Base-by-base conservation (phyloP, 1,140 invertebrate species). In the Tetragonula clypearis region DNA sequence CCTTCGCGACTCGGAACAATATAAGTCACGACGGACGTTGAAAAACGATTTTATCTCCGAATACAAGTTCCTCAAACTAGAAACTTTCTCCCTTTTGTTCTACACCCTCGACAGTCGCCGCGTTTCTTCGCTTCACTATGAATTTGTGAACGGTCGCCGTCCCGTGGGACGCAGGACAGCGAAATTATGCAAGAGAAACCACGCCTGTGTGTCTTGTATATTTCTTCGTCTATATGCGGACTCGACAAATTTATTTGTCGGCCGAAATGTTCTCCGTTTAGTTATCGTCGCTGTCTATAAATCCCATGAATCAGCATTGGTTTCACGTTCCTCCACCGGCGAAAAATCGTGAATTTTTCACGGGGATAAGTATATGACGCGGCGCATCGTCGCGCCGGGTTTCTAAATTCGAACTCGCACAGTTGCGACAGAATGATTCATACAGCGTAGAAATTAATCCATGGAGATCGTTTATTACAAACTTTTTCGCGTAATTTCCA, bases 21-120 rank as follows among this genome's bases (percentile, higher is more conserved):
- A 15, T 41, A 62, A 78, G 14, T 26, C 60, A 0, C 21, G 30
- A 17, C 58, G 1, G 9, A 6, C 30, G 23, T 21, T 8, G 23
- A 41, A 78, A 8, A 49, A 35, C 17, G 55, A 81, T 72, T 53
- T 65, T 82, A 65, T 82, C 69, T 73, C 19, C 15, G 49, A 30
- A 68, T 49, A 30, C 53, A 15, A 60, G 53, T 58, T 55, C 26
- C 68, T 60, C 53, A n/a, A 41, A 72, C 30, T 26, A 30, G 71
- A n/a, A 65, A 82, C 80, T 82, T 82, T 82, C 80, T 75, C 71
- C 80, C 58, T 8, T 75, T 74, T 82, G 80, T 82, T 82, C 80
- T 55, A 75, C 30, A 30, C 80, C 41, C 71, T 74, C 30, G n/a
- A 14, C 53, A 23, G 6, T 56, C 23, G 56, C 49, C 53, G 60